Base-by-base conservation (phyloP, 2,888 invertebrate genomes). In the Chesias legatella region DNA sequence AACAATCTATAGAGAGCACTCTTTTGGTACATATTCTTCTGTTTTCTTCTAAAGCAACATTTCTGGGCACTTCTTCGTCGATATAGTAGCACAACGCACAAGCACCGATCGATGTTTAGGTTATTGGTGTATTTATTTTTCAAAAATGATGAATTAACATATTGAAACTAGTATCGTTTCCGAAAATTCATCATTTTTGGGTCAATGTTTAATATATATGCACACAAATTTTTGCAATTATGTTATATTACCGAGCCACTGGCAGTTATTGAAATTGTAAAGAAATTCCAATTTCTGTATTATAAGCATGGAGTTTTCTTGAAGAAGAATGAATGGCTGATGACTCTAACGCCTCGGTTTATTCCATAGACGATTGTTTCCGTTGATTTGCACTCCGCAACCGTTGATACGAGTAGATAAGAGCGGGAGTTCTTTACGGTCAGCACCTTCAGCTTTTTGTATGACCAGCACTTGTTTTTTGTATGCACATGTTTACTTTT, bases 241-340 rank as follows among this genome's bases (percentile, higher is more conserved):
- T 31, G 17, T 51, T 54, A 59, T 51, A 58, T 55, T 61, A 60
- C 53, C 55, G 53, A 44, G 56, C 64, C 60, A 70, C 63, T 57
- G 67, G 72, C 76, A 72, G 23, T 63, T 63, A 63, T 63, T 58
- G 60, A 60, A 58, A 54, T 48, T 56, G 56, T 53, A 60, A 66
- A 59, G 67, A 79, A 77, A 79, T 77, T 82, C 74, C 73, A 76
- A 79, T 79, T 73, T 78, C 75, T 86, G 86, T 86, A 84, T 72
- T 78, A 76, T 56, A 72, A 75, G 85, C 86, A 86, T 86, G 86
- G 71, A 73, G 66, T 83, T 81, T 66, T 65, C 66, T 67, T 73
- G 72, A 61, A 76, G 70, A 60, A 58, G 65, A 75, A 68, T 64
- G 64, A 70, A 72, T 77, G 81, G 79, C 82, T 83, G 79, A 73